Base-by-base conservation (phyloP, 2,113 vertebrate genomes). In the Phainopepla nitens region DNA sequence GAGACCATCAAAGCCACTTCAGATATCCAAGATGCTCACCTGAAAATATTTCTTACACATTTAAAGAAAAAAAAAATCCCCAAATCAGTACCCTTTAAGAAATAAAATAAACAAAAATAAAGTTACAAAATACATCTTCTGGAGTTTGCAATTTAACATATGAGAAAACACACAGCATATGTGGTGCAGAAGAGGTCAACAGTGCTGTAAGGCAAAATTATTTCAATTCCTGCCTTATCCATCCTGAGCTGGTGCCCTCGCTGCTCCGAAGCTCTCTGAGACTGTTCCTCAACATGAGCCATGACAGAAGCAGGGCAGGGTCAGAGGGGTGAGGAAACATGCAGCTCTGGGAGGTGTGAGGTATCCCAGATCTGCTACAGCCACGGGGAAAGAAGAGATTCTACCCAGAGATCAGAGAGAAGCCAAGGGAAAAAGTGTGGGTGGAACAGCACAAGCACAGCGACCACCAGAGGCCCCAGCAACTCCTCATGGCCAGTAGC, bases 221-320 rank as follows among this genome's bases (percentile, higher is more conserved):
- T 82, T 91, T 51, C 49, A 56, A 0, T 49, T 60, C 41, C 44
- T 82, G 41, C 61, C 24, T 79, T 36, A 8, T 1, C 49, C 24
- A n/a, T 6, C 2, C 35, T 29, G 7, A 78, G 27, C 11, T 6
- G 2, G 7, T 61, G 35, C 29, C 69, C 47, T 75, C 1, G 0
- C 12, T 64, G 28, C 61, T 82, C 61, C 3, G 18, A 28, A 72
- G 31, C 12, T 5, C 41, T 28, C 54, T 24, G 77, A 2, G 8
- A 9, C 2, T 51, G 0, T 8, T 88, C 41, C 62, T 81, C 58
- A 50, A 17, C 17, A 57, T 15, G 13, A 53, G 47, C 29, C 51
- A 6, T 3, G 51, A 15, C 39, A 87, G 72, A 17, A 65, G 28
- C 33, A 69, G 57, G 4, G 31, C 53, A 79, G 57, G 51, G 56